phyloP scores from a whole-genome alignment of 2,113 vertebrate genomes.

The Corythornis vintsioides region DNA sequence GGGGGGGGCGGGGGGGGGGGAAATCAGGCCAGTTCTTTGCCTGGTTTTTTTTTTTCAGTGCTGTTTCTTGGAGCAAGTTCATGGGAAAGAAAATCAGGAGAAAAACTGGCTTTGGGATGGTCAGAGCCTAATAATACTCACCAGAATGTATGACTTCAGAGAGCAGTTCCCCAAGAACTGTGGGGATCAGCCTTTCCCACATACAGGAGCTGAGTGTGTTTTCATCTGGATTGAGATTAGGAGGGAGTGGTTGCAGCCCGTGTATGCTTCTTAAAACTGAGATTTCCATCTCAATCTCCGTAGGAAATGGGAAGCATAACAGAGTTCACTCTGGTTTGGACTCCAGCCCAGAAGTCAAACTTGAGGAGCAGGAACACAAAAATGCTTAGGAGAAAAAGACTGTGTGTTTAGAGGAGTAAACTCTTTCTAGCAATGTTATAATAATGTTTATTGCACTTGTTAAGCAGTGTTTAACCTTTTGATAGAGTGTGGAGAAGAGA shows the following conservation, averaged over 20 bases:
- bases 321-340: not conserved
- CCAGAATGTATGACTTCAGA: not conserved
- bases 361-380: not conserved
- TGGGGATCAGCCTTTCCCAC: not conserved
- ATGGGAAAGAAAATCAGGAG: accelerated
- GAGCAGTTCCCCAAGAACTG: accelerated
- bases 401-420: not conserved
- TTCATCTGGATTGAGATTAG: not conserved
- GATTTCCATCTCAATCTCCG: accelerated
- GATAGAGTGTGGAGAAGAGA: not conserved
- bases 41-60: not conserved
- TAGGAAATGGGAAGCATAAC: accelerated
- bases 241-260: not conserved
- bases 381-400: not conserved
- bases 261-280: not conserved
- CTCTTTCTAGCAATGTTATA: not conserved
- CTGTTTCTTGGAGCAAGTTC: not conserved
- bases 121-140: not conserved
- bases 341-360: not conserved
- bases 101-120: not conserved
- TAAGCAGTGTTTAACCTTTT: not conserved
- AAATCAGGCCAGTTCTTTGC: not conserved
- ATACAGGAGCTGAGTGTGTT: accelerated
- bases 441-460: not conserved
- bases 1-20: too few relatives aligned